Base-by-base conservation (phyloP, 2,888 invertebrate species). In the Baronia brevicornis region DNA sequence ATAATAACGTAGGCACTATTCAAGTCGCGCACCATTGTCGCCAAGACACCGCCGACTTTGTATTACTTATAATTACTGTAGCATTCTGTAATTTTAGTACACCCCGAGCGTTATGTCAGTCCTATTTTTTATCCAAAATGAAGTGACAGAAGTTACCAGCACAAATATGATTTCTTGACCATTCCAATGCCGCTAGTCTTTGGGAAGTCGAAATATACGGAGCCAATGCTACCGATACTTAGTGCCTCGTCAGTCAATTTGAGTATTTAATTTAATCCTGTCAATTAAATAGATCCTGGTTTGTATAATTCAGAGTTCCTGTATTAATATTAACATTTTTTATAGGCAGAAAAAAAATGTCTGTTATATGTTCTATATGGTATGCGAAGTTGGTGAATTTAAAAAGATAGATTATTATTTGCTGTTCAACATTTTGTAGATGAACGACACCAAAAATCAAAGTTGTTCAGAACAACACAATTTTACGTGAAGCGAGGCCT, bases 1-100 rank as follows among this genome's bases (percentile, higher is more conserved):
- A 84, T 84, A 85, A 84, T 79, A 84, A 73, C 58, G 77, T 84
- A 84, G 84, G 63, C 59, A 65, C 54, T 61, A 57, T 61, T 52
- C 39, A 65, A 70, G 77, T 77, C 72, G 70, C 75, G 77, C 78
- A 74, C 67, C 70, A 77, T 63, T 65, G 79, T 77, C 72, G 49
- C 46, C 37, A 55, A 55, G 70, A 67, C 67, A 60, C 75, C 64
- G 78, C 72, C 60, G 65, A 64, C 68, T 66, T 62, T 41, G 31
- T 41, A 34, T 41, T 48, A 37, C 29, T 35, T 34, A 28, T 37
- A 39, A n/a, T 42, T 45, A 59, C 56, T 40, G 62, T 75, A 78
- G 75, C 41, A 32, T 52, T 55, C 50, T 41, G 55, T 73, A 74
- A 68, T 46, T 40, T 44, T 41, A 41, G 54, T 62, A 60, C 57